A percentile compares a stretch with the other conserved stretches of the same genome.
Conservation (phyloP, 2,888 invertebrate species). For the Microplitis deprimator region DNA sequence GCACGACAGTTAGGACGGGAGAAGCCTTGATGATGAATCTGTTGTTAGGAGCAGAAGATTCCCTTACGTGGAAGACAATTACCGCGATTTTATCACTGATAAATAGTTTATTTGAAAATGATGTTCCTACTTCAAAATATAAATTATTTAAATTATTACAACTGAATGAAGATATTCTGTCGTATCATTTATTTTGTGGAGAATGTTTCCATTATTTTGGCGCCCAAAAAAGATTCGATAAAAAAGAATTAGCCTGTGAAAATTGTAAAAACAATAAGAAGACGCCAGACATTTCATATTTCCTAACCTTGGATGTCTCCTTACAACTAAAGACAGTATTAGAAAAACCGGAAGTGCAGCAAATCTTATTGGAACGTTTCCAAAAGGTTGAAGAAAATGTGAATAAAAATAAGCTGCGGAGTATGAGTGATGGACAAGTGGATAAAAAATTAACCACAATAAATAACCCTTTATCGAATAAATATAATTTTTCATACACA, state of each 20-base stretch:
- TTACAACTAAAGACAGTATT: not conserved
- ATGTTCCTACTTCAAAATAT: not conserved
- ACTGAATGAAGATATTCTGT: not conserved
- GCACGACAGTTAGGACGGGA: not conserved
- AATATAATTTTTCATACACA: slow-evolving; percentile 37
- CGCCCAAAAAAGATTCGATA: not conserved
- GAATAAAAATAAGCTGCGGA: not conserved
- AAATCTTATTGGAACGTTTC: not conserved
- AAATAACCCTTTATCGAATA: not conserved
- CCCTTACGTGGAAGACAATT: not conserved
- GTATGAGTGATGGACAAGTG: not conserved
- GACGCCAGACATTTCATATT: not conserved
- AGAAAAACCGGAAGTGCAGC: not conserved
- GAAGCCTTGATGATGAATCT: slow-evolving; percentile 5
- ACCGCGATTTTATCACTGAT: slow-evolving; percentile 10
- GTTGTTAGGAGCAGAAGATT: not conserved
- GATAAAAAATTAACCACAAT: not conserved
- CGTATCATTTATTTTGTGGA: not conserved
- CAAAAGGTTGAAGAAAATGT: not conserved
- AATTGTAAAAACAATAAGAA: not conserved
- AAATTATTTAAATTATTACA: not conserved
- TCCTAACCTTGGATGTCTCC: not conserved
- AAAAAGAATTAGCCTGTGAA: not conserved
- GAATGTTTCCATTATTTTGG: slow-evolving; percentile 4
- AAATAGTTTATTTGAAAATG: not conserved